Conservation (phyloP, 2,888 invertebrate species). For the Brachyopa scutellaris region DNA sequence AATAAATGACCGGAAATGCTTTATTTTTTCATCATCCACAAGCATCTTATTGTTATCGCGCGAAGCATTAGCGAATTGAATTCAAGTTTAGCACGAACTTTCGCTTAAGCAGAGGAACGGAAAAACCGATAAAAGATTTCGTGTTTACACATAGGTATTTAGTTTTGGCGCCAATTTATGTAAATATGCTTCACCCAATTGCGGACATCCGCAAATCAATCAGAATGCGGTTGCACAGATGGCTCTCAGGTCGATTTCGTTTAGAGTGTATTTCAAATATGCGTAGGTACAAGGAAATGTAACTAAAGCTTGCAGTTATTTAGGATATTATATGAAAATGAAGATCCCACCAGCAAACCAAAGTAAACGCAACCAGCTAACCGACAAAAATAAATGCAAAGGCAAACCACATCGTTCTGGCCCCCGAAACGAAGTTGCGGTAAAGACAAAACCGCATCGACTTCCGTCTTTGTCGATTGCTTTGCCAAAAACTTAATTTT, state of each 20-base stretch:
- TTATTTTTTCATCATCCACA: constrained; percentile 44
- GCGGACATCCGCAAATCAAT: constrained; percentile 80
- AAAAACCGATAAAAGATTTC: too few relatives aligned
- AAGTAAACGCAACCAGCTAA: constrained; percentile 12
- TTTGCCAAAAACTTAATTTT: constrained; percentile 66
- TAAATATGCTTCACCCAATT: too few relatives aligned
- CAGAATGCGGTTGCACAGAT: constrained; percentile 80
- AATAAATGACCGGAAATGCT: constrained; percentile 68
- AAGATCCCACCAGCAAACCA: constrained; percentile 25
- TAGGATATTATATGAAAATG: constrained; percentile 18
- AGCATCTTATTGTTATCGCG: constrained; percentile 7
- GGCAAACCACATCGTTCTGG: constrained; percentile 72
- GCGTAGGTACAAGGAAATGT: not conserved
- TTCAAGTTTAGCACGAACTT: constrained; percentile 30
- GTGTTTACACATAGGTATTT: too few relatives aligned
- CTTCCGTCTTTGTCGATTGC: constrained; percentile 72
- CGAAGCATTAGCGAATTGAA: constrained; percentile 13
- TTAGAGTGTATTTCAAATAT: constrained; percentile 13
- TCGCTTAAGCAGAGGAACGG: too few relatives aligned
- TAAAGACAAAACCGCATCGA: constrained; percentile 72
- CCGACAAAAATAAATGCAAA: constrained; percentile 65
- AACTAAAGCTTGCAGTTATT: constrained; percentile 48
- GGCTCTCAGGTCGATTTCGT: too few relatives aligned
- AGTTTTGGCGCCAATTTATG: constrained; percentile 11
- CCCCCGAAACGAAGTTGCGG: constrained; percentile 68